Base-by-base conservation (phyloP, 2,888 invertebrate genomes). In the Pristionchus entomophagus region DNA sequence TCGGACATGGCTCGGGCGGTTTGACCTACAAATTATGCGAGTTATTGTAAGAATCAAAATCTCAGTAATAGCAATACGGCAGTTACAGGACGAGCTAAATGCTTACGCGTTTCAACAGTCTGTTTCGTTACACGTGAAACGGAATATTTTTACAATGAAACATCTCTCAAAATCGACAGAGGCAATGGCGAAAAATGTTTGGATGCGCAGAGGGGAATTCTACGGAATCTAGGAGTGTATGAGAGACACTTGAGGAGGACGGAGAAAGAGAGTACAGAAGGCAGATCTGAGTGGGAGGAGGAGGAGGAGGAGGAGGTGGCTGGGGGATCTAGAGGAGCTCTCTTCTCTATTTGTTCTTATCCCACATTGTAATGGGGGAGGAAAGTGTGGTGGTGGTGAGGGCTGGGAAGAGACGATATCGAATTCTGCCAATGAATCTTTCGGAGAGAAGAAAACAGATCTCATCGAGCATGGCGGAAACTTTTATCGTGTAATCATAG, bases 271-370 rank as follows among this genome's bases (percentile, higher is more conserved):
- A 59, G n/a, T 17, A 49, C 35, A 41, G 78, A 35, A 80, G 78
- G 51, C 32, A 73, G 73, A 41, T 41, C 17, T 80, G 78, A 80
- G 78, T 80, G 78, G 49, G 78, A 51, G 78, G n/a, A n/a, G n/a
- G n/a, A n/a, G n/a, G n/a, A n/a, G 65, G 78, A 80, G 78, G 51
- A 45, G 29, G 49, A 19, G 22, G 51, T 19, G 51, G 51, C 8
- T 26, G 78, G 49, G 49, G 49, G 32, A 29, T 29, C 29, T 22
- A 51, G 51, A 80, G 51, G 41, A 41, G 19, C 8, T 6, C 14
- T 51, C 51, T 80, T 73, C 45, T 73, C 73, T 73, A 12, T 73
- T 73, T 73, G 73, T 73, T 35, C 65, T 35, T 26, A 73, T 73
- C 73, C 69, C 69, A 73, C 73, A 73, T 73, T 73, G 73, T 73